These are phyloP conservation scores for Aphyosemion australe DNA, from an alignment of 2,113 vertebrate species.

Conservation along the genomic window DNA sequence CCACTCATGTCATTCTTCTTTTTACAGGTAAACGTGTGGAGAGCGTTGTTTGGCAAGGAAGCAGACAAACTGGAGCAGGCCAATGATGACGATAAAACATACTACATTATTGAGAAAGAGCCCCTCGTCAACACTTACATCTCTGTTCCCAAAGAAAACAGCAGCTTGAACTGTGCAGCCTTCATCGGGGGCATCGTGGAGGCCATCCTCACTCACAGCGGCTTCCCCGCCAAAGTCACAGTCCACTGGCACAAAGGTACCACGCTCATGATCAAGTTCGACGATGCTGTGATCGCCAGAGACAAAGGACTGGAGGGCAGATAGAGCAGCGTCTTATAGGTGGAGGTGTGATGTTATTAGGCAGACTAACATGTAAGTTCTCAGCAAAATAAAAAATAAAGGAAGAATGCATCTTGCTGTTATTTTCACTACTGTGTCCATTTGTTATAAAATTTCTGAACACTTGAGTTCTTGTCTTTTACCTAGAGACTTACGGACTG, in stretches of 20 bases:
- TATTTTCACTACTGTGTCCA: neutral
- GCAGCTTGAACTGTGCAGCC: slow-evolving; percentile 93
- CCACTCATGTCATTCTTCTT: neutral
- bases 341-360: too few relatives aligned
- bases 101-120: slow-evolving; percentile 94
- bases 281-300: slow-evolving; percentile 88
- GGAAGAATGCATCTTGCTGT: too few relatives aligned
- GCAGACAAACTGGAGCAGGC: slow-evolving; percentile 95
- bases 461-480: too few relatives aligned
- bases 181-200: slow-evolving; percentile 92
- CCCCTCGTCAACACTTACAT: slow-evolving; percentile 92
- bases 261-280: slow-evolving; percentile 97
- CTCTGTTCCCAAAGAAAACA: slow-evolving; percentile 93
- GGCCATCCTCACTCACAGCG: slow-evolving; percentile 88
- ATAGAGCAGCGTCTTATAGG: slow-evolving; percentile 45
- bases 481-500: too few relatives aligned
- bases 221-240: slow-evolving; percentile 92
- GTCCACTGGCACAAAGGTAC: slow-evolving; percentile 97
- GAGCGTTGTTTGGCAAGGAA: slow-evolving; percentile 90
- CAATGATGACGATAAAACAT: slow-evolving; percentile 93
- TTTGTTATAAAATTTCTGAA: too few relatives aligned
- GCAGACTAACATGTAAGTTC: neutral
- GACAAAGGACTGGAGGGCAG: slow-evolving; percentile 90
- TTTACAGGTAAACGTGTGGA: slow-evolving; percentile 82
- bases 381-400: neutral